phyloP scores from a whole-genome alignment of 2,797 vertebrate species.

The Gadopsis marmoratus region DNA sequence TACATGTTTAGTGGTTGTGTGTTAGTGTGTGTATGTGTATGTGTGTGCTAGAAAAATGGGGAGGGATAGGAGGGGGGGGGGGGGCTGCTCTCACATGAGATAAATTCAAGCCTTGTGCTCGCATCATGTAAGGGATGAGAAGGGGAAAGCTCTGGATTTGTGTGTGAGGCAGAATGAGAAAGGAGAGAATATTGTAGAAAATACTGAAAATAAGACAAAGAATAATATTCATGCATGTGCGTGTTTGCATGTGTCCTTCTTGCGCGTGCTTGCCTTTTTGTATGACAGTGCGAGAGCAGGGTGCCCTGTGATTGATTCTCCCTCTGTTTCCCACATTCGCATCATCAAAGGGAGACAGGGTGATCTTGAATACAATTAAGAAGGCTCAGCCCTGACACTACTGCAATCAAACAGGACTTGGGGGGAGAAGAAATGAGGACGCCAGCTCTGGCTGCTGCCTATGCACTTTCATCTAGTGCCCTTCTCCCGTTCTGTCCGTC shows the following conservation, averaged over 20 bases:
- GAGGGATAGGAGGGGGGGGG: neutral
- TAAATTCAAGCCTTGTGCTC: constrained; percentile 51
- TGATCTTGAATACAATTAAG: constrained; percentile 78
- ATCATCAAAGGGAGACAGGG: constrained; percentile 75
- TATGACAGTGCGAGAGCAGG: constrained; percentile 13
- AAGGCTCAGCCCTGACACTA: constrained; percentile 65
- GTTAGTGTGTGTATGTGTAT: neutral
- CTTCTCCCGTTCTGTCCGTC: constrained; percentile 64
- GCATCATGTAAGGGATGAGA: constrained; percentile 37
- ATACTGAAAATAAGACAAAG: constrained; percentile 33
- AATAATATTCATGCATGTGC: constrained; percentile 14
- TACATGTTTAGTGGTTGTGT: constrained; percentile 25
- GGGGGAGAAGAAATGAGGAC: constrained; percentile 70
- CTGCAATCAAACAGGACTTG: constrained; percentile 74
- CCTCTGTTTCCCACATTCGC: constrained; percentile 55
- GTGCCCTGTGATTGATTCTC: constrained; percentile 67
- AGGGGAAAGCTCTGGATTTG: constrained; percentile 11
- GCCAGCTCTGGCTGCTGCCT: constrained; percentile 71
- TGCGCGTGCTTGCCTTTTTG: constrained; percentile 18
- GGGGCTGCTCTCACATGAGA: constrained; percentile 9
- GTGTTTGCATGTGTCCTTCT: neutral
- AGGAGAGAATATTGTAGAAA: constrained; percentile 18
- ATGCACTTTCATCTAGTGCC: constrained; percentile 77
- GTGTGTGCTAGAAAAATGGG: constrained; percentile 3
- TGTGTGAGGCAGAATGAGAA: constrained; percentile 20